Conservation (phyloP, 1,140 invertebrate species). For the Potamilus streckersoni region DNA sequence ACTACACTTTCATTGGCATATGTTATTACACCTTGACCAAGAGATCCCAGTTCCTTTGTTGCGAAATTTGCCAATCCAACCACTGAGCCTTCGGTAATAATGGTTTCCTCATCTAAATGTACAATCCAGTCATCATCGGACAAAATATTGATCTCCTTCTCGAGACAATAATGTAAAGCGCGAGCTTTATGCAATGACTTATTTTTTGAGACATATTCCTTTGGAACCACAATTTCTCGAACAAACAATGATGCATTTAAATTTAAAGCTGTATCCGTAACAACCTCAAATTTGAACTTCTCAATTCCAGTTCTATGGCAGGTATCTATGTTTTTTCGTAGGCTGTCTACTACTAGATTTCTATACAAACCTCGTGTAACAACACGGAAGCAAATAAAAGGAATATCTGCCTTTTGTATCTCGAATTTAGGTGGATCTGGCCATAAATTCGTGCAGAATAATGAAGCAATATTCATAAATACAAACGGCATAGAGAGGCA, state of each 20-base stretch:
- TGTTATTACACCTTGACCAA: slow-evolving; percentile 96
- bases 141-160: slow-evolving; percentile 85
- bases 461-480: too few species aligned
- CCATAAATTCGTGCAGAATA: too few species aligned
- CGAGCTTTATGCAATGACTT: slow-evolving; percentile 94
- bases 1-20: slow-evolving; percentile 95
- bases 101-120: slow-evolving; percentile 95
- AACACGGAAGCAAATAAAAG: slow-evolving; percentile 93
- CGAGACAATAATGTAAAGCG: slow-evolving; percentile 95
- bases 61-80: slow-evolving; percentile 95
- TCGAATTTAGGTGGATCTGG: slow-evolving; percentile 67
- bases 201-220: slow-evolving; percentile 85
- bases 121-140: slow-evolving; percentile 95
- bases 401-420: slow-evolving; percentile 88
- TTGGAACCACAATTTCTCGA: slow-evolving; percentile 88
- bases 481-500: too few species aligned
- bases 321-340: slow-evolving; percentile 82
- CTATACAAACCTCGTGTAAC: slow-evolving; percentile 96
- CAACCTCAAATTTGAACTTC: slow-evolving; percentile 96
- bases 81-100: slow-evolving; percentile 89
- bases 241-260: slow-evolving; percentile 78
- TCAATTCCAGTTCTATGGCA: slow-evolving; percentile 90
- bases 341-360: slow-evolving; percentile 62
- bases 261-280: slow-evolving; percentile 88
- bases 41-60: slow-evolving; percentile 89